Percentiles rank a stretch among this genome's conserved stretches.
Evolutionary conservation across 2,888 invertebrate species (phyloP).

Genomic region (Galerucella nymphaeae): DNA sequence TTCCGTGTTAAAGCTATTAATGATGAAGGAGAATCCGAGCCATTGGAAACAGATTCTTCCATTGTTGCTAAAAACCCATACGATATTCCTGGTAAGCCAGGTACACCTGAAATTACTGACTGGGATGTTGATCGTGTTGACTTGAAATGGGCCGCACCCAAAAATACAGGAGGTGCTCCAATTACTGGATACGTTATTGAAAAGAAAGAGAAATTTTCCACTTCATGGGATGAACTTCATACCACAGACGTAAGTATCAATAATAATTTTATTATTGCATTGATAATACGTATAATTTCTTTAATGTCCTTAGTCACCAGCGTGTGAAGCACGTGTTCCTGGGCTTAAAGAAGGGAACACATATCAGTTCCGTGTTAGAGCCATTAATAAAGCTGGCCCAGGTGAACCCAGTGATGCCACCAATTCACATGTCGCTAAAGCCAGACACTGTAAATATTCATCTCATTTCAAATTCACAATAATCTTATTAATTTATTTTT

Average conservation of each 20-base stretch:
- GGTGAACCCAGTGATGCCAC: conserved; percentile 92
- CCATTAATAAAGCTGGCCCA: conserved; percentile 94
- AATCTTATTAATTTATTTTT: conserved; percentile 47
- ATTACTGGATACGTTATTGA: conserved; percentile 90
- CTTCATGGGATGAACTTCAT: conserved; percentile 84
- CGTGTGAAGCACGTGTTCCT: conserved; percentile 84
- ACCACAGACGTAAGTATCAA: conserved; percentile 72
- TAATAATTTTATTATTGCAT: neutral
- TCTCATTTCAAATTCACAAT: neutral
- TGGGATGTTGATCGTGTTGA: conserved; percentile 92
- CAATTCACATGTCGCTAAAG: conserved; percentile 87
- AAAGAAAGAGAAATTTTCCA: conserved; percentile 84
- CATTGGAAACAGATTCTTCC: conserved; percentile 88
- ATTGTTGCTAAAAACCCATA: conserved; percentile 97
- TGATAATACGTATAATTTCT: neutral
- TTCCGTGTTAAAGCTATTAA: conserved; percentile 94
- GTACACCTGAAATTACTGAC: conserved; percentile 85
- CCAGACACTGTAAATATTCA: conserved; percentile 79
- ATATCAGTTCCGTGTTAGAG: conserved; percentile 95
- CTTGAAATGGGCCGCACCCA: conserved; percentile 84
- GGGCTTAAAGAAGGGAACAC: conserved; percentile 90
- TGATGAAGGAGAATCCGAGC: conserved; percentile 95
- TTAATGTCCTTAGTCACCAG: conserved; percentile 71
- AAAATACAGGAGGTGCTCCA: conserved; percentile 81
- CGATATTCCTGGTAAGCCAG: conserved; percentile 87